These are phyloP conservation scores for Laspeyria flexula DNA, from an alignment of 2,888 invertebrate species.

Conservation along the genomic window DNA sequence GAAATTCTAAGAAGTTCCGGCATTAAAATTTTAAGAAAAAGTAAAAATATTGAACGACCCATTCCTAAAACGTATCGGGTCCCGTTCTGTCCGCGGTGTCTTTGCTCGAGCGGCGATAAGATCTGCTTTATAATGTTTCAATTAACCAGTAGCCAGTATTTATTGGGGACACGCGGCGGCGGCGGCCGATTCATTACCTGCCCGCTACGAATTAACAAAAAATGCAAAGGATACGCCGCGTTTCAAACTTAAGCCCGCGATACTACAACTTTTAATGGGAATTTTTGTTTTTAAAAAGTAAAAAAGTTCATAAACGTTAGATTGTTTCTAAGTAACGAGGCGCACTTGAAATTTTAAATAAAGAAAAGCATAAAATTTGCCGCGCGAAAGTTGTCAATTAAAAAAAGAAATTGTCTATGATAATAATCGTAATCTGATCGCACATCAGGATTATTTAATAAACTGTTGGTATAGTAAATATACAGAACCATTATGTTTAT, in stretches of 20 bases:
- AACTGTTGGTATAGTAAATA: slow-evolving; percentile 29
- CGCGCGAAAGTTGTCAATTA: slow-evolving; percentile 14
- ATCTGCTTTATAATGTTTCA: slow-evolving; percentile 84
- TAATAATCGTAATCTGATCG: slow-evolving; percentile 16
- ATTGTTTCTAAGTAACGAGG: slow-evolving; percentile 13
- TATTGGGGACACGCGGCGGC: slow-evolving; percentile 71
- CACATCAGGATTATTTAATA: slow-evolving; percentile 1
- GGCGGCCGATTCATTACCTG: slow-evolving; percentile 75
- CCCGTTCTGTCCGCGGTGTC: slow-evolving; percentile 66
- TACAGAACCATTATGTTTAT: slow-evolving; percentile 41
- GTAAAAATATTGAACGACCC: slow-evolving; percentile 51
- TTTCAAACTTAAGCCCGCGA: slow-evolving; percentile 50
- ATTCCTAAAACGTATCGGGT: slow-evolving; percentile 63
- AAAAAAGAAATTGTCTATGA: slow-evolving; percentile 7
- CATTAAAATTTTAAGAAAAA: slow-evolving; percentile 43
- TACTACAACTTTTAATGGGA: slow-evolving; percentile 34
- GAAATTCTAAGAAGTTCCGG: slow-evolving; percentile 50
- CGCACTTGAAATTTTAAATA: slow-evolving; percentile 11
- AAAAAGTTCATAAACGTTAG: slow-evolving; percentile 12
- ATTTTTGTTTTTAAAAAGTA: slow-evolving; percentile 23
- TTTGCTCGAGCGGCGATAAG: slow-evolving; percentile 70
- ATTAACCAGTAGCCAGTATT: slow-evolving; percentile 85
- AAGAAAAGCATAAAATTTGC: neutral
- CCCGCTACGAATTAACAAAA: slow-evolving; percentile 59
- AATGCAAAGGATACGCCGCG: slow-evolving; percentile 60